Conservation (phyloP, 1,140 invertebrate species). For the Babylonia areolata region DNA sequence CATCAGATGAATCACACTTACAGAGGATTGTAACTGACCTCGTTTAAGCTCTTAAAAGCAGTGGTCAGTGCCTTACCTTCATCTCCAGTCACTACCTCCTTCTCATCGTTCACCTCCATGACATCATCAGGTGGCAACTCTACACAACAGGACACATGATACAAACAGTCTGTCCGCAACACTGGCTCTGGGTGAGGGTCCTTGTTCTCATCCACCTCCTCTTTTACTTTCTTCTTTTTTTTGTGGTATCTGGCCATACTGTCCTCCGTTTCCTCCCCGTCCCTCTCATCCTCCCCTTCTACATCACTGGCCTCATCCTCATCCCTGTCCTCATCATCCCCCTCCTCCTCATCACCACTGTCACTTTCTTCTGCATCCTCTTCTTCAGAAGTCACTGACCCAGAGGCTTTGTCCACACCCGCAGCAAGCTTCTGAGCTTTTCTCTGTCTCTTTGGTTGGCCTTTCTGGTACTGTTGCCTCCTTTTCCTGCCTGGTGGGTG, state of each 20-base stretch:
- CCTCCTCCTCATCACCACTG: not conserved
- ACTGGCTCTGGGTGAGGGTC: constrained; percentile 33
- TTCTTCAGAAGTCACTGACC: constrained; percentile 14
- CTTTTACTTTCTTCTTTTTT: constrained; percentile 10
- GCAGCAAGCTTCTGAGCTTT: not conserved
- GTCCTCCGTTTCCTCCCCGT: not conserved
- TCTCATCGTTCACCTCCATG: constrained; percentile 16
- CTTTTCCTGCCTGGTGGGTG: not conserved
- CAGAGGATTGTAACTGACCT: no score
- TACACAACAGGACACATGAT: constrained; percentile 41
- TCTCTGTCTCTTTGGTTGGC: not conserved
- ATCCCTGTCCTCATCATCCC: not conserved
- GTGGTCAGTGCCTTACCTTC: not conserved
- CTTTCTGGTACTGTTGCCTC: not conserved
- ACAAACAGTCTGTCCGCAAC: constrained; percentile 43
- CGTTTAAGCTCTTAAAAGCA: not conserved
- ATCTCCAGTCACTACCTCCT: constrained; percentile 28
- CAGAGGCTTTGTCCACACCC: not conserved
- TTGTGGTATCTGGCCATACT: no score
- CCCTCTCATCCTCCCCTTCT: not conserved
- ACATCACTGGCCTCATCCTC: not conserved
- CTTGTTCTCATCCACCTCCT: constrained; percentile 21
- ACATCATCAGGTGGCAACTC: not conserved
- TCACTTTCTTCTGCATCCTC: not conserved
- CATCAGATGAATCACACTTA: no score